A percentile compares a stretch with the other conserved stretches of the same genome.
These are phyloP conservation scores for Tenthredo amoena DNA, from an alignment of 2,888 invertebrate species.

Conservation along the genomic window DNA sequence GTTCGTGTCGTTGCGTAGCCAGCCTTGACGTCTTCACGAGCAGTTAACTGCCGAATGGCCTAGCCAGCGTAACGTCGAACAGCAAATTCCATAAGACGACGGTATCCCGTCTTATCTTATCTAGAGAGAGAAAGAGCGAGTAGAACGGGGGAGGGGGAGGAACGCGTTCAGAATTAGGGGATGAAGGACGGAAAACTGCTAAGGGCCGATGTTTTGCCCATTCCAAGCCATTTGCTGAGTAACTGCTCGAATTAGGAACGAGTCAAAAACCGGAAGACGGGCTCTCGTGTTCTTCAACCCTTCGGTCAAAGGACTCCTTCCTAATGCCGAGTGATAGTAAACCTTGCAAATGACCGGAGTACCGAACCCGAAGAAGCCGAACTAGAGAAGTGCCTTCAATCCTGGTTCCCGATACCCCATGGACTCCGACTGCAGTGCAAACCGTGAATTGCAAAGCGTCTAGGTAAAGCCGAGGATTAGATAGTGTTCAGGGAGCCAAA, in stretches of 20 bases:
- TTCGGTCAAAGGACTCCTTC: neutral
- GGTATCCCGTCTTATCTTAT: constrained; percentile 60
- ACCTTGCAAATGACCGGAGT: neutral
- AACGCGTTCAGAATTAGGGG: constrained; percentile 21
- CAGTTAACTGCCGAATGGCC: constrained; percentile 64
- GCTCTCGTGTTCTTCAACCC: neutral
- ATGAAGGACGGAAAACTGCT: constrained; percentile 44
- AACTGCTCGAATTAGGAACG: constrained; percentile 61
- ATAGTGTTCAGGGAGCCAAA: neutral
- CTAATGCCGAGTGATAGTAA: neutral
- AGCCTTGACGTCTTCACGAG: constrained; percentile 63
- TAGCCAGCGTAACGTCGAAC: constrained; percentile 59
- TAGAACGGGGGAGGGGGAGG: neutral
- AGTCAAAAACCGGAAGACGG: constrained; percentile 51
- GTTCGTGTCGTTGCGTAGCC: constrained; percentile 59
- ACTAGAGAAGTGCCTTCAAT: neutral
- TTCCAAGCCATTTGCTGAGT: constrained; percentile 64
- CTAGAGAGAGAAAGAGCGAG: constrained; percentile 33
- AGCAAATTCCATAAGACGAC: constrained; percentile 63
- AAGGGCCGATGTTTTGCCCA: constrained; percentile 67
- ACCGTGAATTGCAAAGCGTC: constrained; percentile 10
- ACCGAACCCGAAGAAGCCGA: neutral
- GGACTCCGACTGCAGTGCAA: constrained; percentile 23
- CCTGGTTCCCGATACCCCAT: neutral
- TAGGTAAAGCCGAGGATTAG: constrained; percentile 22